Percentiles rank a stretch among this genome's conserved stretches.
Conservation (phyloP, 2,888 invertebrate genomes). For the Formica aserva region DNA sequence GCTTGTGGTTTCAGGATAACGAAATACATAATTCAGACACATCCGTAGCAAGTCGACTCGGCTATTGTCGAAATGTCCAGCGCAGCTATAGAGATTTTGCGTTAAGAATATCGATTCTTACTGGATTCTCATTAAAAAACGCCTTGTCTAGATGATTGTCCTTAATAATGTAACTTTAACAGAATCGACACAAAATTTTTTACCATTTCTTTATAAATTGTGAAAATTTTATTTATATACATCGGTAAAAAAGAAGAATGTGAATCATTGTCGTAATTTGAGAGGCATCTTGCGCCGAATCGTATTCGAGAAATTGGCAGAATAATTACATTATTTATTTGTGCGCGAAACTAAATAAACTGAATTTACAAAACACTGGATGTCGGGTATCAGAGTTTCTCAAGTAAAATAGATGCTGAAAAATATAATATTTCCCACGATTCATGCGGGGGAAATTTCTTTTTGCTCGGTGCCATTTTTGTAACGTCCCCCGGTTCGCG, state of each 20-base stretch:
- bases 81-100: constrained; percentile 45
- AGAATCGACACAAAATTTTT: neutral
- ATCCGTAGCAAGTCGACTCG: constrained; percentile 44
- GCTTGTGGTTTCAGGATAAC: constrained; percentile 64
- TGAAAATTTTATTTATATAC: neutral
- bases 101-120: constrained; percentile 41
- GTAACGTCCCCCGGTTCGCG: constrained; percentile 39
- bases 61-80: constrained; percentile 62
- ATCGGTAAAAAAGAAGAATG: neutral
- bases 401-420: constrained; percentile 29
- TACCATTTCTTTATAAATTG: neutral
- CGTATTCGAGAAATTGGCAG: neutral
- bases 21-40: constrained; percentile 73
- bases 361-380: constrained; percentile 12
- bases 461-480: constrained; percentile 21
- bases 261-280: neutral
- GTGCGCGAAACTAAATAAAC: neutral
- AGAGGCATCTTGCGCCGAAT: neutral
- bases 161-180: neutral
- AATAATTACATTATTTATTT: neutral
- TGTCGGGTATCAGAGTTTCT: constrained; percentile 10
- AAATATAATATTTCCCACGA: constrained; percentile 4
- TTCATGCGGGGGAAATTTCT: constrained; percentile 25
- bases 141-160: neutral
- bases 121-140: neutral